Base-by-base conservation (phyloP, 2,888 invertebrate species). In the Chaetogeoica ovagalla region DNA sequence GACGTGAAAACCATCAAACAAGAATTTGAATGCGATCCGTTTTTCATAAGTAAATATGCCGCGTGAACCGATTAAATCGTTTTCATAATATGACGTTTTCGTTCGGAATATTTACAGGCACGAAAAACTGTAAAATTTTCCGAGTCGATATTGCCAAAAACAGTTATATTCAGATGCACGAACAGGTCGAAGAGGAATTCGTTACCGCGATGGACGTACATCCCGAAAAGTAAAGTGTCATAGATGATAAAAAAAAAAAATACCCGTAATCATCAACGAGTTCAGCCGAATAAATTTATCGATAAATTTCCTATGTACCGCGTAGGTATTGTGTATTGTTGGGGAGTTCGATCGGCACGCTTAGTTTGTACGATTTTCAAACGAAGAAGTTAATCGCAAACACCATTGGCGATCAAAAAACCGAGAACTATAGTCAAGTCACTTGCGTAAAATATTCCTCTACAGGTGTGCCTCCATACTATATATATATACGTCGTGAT, bases 1-100 rank as follows among this genome's bases (percentile, higher is more conserved):
- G 73, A 52, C 30, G 9, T 8, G 2, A 2, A 2, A 7, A 48
- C 19, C 37, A 52, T 52, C n/a, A 1, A 8, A 48, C 21, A 63
- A 65, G 21, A 74, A 21, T 74, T 74, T 55, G 21, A 43, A 39
- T 75, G 21, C 15, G 57, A 57, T 57, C 65, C 65, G n/a, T 66
- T 75, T 75, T 39, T 57, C 13, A 75, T 75, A 75, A 75, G 74
- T 75, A 74, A 13, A 48, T 13, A 48, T 1, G 13, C 3, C 48
- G 13, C 8, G 11, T 13, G 11, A 13, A 48, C 13, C 13, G 48
- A 48, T 15, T 0, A 48, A 48, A 48, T 13, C 43, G 43, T 43
- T 43, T 43, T 43, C 43, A 43, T 7, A 43, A 43, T 13, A 48
- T 1, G 13, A 48, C 11, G 1, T 48, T 13, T 15, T 13, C 19